These are phyloP conservation scores for Tamandua tetradactyla DNA, from an alignment of 2,797 vertebrate species.

Conservation along the genomic window DNA sequence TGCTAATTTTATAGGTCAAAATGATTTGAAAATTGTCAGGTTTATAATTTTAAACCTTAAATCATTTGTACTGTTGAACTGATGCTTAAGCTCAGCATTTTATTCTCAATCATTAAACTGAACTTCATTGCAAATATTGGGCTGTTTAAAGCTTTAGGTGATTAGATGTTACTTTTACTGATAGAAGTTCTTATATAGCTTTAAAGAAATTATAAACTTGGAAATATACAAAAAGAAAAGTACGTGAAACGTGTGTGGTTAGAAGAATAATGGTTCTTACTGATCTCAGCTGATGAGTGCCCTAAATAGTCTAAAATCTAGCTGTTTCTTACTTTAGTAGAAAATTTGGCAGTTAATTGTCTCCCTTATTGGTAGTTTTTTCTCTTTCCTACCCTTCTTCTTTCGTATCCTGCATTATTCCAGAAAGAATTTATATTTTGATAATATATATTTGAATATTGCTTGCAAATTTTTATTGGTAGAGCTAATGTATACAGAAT, in stretches of 20 bases:
- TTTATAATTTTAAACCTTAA: constrained; percentile 10
- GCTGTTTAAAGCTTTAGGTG: constrained; percentile 4
- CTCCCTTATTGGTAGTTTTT: neutral
- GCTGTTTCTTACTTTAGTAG: neutral
- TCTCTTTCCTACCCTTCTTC: neutral
- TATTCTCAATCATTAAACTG: constrained; percentile 11
- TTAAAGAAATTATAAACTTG: neutral
- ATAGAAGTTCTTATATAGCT: neutral
- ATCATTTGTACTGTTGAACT: neutral
- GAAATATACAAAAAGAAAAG: neutral
- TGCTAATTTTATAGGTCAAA: neutral
- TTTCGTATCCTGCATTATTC: neutral
- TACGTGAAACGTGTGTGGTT: neutral
- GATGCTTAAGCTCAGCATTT: neutral
- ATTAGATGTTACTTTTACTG: constrained; percentile 15
- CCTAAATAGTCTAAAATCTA: neutral
- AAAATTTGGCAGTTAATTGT: neutral
- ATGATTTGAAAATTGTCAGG: neutral
- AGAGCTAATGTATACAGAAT: neutral
- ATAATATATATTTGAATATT: neutral
- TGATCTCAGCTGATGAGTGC: neutral
- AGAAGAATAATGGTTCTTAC: neutral
- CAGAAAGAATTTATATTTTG: constrained; percentile 5
- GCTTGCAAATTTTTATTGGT: neutral
- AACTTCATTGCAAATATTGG: neutral